Evolutionary conservation across 2,113 vertebrate species (phyloP).

Genomic region (Pseudorasbora parva): DNA sequence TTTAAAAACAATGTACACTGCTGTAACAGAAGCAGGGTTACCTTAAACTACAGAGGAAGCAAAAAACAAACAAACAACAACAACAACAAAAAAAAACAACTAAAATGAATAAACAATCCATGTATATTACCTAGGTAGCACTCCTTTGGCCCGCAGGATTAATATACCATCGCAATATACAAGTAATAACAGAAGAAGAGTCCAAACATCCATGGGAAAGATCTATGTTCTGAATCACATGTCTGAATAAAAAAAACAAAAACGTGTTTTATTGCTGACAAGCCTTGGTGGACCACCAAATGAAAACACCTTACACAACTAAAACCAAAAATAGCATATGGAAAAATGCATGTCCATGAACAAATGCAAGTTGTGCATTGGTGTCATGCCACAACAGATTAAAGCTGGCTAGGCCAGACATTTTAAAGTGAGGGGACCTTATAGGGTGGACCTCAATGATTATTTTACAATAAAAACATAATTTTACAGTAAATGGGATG

Average conservation of each 20-base stretch:
- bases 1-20: slow-evolving; percentile 31
- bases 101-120: neutral
- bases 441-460: too few relatives aligned
- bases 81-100: neutral
- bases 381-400: too few relatives aligned
- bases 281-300: neutral
- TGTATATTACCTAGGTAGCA: neutral
- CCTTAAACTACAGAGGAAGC: neutral
- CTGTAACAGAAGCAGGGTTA: slow-evolving; percentile 5
- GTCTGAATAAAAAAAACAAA: neutral
- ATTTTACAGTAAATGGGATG: too few relatives aligned
- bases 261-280: neutral
- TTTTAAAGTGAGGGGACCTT: too few relatives aligned
- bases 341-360: neutral
- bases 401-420: too few relatives aligned
- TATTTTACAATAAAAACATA: too few relatives aligned
- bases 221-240: neutral
- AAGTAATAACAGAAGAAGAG: neutral
- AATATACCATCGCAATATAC: neutral
- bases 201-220: neutral
- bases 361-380: neutral
- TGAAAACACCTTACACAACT: neutral
- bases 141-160: neutral
- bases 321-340: neutral
- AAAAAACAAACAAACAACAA: neutral